Conservation (phyloP, 2,113 vertebrate species). For the Ailurus styani region DNA sequence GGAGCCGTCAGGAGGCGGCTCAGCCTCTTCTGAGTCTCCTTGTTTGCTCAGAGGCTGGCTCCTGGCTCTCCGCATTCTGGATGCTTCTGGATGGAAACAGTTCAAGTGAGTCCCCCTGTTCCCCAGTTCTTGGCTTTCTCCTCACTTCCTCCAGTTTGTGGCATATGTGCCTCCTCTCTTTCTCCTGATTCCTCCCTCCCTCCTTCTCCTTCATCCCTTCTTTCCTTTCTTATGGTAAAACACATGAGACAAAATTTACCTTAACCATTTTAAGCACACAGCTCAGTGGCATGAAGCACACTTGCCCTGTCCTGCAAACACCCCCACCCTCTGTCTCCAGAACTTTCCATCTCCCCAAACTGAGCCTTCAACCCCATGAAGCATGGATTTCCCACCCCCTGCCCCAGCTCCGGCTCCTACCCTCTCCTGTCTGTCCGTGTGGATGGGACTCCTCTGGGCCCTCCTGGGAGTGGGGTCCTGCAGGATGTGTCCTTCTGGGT, state of each 20-base stretch:
- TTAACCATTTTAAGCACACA: neutral
- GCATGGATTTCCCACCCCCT: too few species aligned
- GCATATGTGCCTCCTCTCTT: neutral
- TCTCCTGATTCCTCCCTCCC: neutral
- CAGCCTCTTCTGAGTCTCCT: neutral
- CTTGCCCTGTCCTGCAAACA: accelerated
- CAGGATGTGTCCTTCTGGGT: neutral
- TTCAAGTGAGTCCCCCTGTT: neutral
- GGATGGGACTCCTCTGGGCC: neutral
- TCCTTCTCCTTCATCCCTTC: neutral
- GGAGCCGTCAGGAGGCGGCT: neutral
- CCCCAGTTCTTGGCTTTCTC: neutral
- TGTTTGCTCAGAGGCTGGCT: neutral
- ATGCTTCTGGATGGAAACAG: neutral
- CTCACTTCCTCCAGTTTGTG: neutral
- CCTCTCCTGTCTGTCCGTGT: accelerated
- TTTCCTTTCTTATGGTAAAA: neutral
- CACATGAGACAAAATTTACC: neutral
- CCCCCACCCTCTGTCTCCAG: neutral
- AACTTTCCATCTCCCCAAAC: neutral
- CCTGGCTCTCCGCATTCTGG: neutral
- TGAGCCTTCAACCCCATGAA: accelerated
- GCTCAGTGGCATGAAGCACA: neutral
- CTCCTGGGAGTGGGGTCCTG: neutral
- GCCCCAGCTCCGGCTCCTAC: neutral